Conservation (phyloP, 2,113 vertebrate genomes). For the Brachyhypopomus gauderio region DNA sequence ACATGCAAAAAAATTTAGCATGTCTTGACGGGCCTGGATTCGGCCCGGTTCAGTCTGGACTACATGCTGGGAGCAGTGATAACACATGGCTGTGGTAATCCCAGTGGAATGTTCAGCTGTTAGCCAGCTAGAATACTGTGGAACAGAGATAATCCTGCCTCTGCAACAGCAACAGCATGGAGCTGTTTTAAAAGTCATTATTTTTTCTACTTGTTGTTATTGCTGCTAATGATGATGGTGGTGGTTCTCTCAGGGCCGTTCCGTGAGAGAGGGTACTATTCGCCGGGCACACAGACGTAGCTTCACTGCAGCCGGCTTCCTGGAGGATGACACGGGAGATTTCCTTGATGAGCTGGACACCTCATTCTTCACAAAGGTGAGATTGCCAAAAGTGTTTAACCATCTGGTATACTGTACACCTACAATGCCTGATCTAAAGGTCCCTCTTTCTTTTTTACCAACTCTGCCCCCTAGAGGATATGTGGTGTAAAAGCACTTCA, state of each 20-base stretch:
- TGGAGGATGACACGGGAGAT: constrained; percentile 92
- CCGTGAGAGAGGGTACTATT: constrained; percentile 80
- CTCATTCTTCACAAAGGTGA: constrained; percentile 96
- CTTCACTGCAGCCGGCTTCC: constrained; percentile 91
- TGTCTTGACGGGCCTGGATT: constrained; percentile 32
- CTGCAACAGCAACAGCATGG: not conserved
- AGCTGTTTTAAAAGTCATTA: not conserved
- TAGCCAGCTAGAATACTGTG: constrained; percentile 36
- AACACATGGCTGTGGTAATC: constrained; percentile 49
- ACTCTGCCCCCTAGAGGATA: constrained; percentile 23
- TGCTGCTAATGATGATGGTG: constrained; percentile 11
- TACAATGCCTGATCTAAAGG: not conserved
- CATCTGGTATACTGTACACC: not conserved
- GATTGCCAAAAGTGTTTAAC: not conserved
- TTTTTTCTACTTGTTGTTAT: not conserved
- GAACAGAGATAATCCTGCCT: constrained; percentile 18
- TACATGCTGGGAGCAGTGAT: constrained; percentile 18
- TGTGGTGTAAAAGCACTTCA: not conserved
- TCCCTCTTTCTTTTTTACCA: not conserved
- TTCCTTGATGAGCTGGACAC: constrained; percentile 95
- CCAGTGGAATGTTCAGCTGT: constrained; percentile 48
- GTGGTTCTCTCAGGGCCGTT: constrained; percentile 62
- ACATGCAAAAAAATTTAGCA: constrained; percentile 11
- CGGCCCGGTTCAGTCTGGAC: constrained; percentile 25
- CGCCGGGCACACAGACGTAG: constrained; percentile 84